Evolutionary conservation across 1,140 invertebrate species (phyloP), one percentile per base, ranked within the genome.

Genomic region (Asobara japonica): DNA sequence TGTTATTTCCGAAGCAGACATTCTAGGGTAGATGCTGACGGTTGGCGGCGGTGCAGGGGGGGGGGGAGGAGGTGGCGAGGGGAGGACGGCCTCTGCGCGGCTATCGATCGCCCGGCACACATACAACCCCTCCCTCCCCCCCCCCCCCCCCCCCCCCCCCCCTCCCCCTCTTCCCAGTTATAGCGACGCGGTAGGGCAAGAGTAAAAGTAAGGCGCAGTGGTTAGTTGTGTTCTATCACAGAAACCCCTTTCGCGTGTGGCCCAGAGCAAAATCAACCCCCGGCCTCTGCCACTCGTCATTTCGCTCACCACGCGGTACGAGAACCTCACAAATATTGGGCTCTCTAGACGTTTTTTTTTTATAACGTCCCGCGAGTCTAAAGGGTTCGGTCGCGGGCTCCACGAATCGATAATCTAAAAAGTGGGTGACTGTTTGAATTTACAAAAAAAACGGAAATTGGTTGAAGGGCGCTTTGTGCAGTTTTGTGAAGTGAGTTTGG

Each of bases 141-240:
- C n/a, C n/a, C n/a, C n/a, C n/a, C n/a, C n/a, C n/a, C n/a, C n/a
- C n/a, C 60, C 16, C 27, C 27, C 4, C 13, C 13, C 3, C 11
- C 3, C 51, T 22, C 18, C 10, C 3, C 1, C 10, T 56, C 16
- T 5, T 13, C 51, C 22, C 22, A 56, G 51, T 56, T 56, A 56
- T 1, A 56, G 51, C 25, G 18, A 25, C 11, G 51, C 22, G 51
- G 18, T 2, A 20, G 51, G 51, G 22, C 22, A 27, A 56, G 51
- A 25, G 51, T 56, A 56, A 56, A 56, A 56, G 51, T 56, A 56
- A 56, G 51, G 51, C 51, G 51, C 51, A 56, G 51, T 56, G 51
- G 51, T 56, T 18, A 18, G 20, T 22, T 56, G 20, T 56, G 51
- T 22, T 45, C 8, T 56, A 27, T 56, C 51, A 29, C 31, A 62